Conservation (phyloP, 2,888 invertebrate genomes). For the Drosophila infuscata region DNA sequence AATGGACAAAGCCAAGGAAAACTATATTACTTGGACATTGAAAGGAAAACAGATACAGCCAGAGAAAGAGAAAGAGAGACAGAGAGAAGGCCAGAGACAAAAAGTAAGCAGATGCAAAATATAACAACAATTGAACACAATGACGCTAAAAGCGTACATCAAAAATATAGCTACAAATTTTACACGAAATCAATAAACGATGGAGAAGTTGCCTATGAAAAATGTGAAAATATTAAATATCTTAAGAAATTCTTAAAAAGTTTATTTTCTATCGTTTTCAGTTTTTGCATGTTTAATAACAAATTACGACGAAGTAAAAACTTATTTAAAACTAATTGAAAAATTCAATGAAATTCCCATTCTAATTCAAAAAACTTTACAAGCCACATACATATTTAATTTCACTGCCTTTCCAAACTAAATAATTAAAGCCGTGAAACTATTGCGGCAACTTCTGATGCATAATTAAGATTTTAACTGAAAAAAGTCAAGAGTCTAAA, state of each 20-base stretch:
- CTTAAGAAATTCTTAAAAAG: not conserved
- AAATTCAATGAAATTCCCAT: slow-evolving; percentile 7
- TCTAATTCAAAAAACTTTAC: slow-evolving; percentile 10
- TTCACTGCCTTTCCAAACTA: slow-evolving; percentile 24
- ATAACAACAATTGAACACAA: not conserved
- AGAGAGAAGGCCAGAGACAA: not conserved
- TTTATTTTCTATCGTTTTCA: not conserved
- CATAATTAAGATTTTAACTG: slow-evolving; percentile 8
- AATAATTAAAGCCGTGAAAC: slow-evolving; percentile 32
- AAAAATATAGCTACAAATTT: not conserved
- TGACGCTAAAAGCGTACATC: not conserved
- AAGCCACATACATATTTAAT: slow-evolving; percentile 11
- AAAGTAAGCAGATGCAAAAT: not conserved
- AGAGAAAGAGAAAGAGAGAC: not conserved
- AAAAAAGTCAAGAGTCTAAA: slow-evolving; percentile 26
- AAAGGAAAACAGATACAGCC: not conserved
- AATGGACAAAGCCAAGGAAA: not conserved
- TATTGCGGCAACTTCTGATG: slow-evolving; percentile 10
- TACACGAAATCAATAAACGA: not conserved
- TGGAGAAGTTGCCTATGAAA: not conserved
- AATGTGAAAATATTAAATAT: not conserved
- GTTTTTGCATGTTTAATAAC: not conserved
- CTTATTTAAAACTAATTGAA: slow-evolving; percentile 4
- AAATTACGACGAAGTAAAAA: not conserved
- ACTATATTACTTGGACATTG: not conserved